Percentiles rank a stretch among this genome's conserved stretches.
Conservation (phyloP, 1,140 invertebrate species). For the Bombyx mori region ASM3026992v2 NC_085134.1:1123001-1123500, state of each 20-base stretch:
- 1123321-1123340: slow-evolving; percentile 71
- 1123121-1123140: too few relatives aligned
- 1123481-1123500: slow-evolving; percentile 44
- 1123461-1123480: slow-evolving; percentile 58
- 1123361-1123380: slow-evolving; percentile 57
- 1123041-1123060: too few relatives aligned
- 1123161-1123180: too few relatives aligned
- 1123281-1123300: slow-evolving; percentile 72
- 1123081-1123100: too few relatives aligned
- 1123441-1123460: slow-evolving; percentile 18
- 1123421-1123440: slow-evolving; percentile 10
- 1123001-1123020: too few relatives aligned
- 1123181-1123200: neutral
- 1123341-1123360: slow-evolving; percentile 64
- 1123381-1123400: slow-evolving; percentile 57
- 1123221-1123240: slow-evolving; percentile 59
- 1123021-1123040: too few relatives aligned
- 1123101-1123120: too few relatives aligned
- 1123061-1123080: too few relatives aligned
- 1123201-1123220: neutral
- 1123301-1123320: slow-evolving; percentile 70
- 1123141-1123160: too few relatives aligned
- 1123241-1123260: slow-evolving; percentile 71
- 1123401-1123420: slow-evolving; percentile 47
- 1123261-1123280: slow-evolving; percentile 65